Percentiles rank a stretch among this genome's conserved stretches.
These are phyloP conservation scores for Amiota minor DNA, from an alignment of 2,888 invertebrate species.

Conservation along the genomic window DNA sequence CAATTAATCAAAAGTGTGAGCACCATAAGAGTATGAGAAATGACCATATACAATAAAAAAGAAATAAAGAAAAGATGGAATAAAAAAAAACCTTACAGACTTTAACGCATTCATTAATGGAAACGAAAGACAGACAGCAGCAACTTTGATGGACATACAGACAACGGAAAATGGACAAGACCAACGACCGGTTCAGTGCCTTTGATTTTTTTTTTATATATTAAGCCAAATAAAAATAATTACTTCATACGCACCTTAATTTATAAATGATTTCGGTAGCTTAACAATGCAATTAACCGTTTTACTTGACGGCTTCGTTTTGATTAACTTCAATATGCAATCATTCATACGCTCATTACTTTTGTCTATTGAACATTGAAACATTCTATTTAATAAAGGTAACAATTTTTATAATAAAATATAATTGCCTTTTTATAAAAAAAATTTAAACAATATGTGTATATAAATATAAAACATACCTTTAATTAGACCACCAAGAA, in stretches of 20 bases:
- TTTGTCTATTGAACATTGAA: background rate
- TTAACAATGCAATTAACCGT: slow-evolving; percentile 13
- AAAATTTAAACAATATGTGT: background rate
- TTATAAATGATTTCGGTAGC: background rate
- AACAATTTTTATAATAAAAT: background rate
- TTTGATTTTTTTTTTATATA: background rate
- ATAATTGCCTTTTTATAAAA: background rate
- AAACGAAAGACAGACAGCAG: background rate
- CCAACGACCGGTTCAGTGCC: background rate
- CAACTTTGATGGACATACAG: background rate
- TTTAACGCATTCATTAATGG: slow-evolving; percentile 13
- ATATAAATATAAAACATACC: background rate
- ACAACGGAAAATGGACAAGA: background rate
- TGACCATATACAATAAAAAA: slow-evolving; percentile 37
- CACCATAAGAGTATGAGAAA: slow-evolving; percentile 55
- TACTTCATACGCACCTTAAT: background rate
- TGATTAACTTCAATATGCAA: background rate
- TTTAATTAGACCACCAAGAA: slow-evolving; percentile 12
- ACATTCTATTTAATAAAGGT: background rate
- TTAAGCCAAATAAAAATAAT: background rate
- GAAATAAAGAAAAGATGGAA: background rate
- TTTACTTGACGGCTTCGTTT: background rate
- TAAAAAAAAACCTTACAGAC: background rate
- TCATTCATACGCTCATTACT: background rate
- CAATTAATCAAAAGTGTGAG: slow-evolving; percentile 58